Conservation (phyloP, 2,797 vertebrate species). For the Ataeniobius toweri region DNA sequence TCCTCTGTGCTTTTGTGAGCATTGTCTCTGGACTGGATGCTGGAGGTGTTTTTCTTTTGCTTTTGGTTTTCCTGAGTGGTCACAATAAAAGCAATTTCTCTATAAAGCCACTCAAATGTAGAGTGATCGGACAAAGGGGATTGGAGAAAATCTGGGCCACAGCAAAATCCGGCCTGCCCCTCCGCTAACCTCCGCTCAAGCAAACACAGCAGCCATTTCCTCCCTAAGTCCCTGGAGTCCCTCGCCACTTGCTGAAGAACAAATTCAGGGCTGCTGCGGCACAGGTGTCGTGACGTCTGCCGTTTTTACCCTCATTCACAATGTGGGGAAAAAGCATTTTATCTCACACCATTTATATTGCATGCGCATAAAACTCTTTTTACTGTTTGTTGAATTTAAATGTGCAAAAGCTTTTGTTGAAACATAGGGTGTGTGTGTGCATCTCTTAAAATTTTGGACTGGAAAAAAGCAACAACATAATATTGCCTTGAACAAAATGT, state of each 20-base stretch:
- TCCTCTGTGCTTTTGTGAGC: conserved; percentile 69
- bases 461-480: neutral
- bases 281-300: conserved; percentile 68
- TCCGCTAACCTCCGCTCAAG: conserved; percentile 74
- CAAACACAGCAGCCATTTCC: conserved; percentile 76
- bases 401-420: neutral
- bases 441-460: neutral
- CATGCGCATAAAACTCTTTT: neutral
- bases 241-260: conserved; percentile 58
- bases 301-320: conserved; percentile 50
- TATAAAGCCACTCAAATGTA: conserved; percentile 74
- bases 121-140: conserved; percentile 76
- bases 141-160: conserved; percentile 74
- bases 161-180: conserved; percentile 73
- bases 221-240: conserved; percentile 66
- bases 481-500: neutral
- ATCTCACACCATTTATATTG: conserved; percentile 7
- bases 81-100: conserved; percentile 80
- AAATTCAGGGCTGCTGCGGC: conserved; percentile 56
- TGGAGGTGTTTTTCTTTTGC: conserved; percentile 69
- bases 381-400: conserved; percentile 10
- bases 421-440: neutral
- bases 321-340: conserved; percentile 37
- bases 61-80: conserved; percentile 72
- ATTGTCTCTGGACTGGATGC: conserved; percentile 68